Conservation (phyloP, 2,113 vertebrate genomes). For the Phalacrocorax pelagicus region DNA sequence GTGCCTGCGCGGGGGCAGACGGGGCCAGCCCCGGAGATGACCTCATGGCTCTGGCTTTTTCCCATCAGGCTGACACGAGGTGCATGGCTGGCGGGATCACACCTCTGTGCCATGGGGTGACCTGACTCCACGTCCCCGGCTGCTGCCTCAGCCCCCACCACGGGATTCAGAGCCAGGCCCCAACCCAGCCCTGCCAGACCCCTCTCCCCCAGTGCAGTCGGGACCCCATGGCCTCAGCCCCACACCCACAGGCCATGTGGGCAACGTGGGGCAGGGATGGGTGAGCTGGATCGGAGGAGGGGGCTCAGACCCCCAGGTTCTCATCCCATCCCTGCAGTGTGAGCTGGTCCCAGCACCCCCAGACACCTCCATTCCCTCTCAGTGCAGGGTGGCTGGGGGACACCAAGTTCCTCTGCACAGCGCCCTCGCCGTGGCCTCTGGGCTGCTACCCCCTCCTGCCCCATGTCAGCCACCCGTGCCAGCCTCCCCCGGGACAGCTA, state of each 20-base stretch:
- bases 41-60: background rate
- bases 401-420: rapidly evolving
- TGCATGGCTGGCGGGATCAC: background rate
- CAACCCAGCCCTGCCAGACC: no score
- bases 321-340: no score
- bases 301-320: background rate
- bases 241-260: background rate
- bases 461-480: no score
- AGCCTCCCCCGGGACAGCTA: no score
- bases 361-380: background rate
- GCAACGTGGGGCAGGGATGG: background rate
- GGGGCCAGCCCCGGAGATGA: background rate
- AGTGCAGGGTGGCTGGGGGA: no score
- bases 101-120: background rate
- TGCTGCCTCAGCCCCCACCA: no score
- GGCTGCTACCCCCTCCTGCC: no score
- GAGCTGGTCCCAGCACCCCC: background rate
- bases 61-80: background rate
- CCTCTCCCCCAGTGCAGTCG: background rate
- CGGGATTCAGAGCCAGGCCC: no score
- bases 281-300: background rate
- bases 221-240: background rate
- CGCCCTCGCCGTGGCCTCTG: background rate
- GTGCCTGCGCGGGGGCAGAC: no score
- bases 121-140: background rate